Percentiles rank a stretch among this genome's conserved stretches.
phyloP scores from a whole-genome alignment of 2,113 vertebrate genomes.

The Rhea americana region DNA sequence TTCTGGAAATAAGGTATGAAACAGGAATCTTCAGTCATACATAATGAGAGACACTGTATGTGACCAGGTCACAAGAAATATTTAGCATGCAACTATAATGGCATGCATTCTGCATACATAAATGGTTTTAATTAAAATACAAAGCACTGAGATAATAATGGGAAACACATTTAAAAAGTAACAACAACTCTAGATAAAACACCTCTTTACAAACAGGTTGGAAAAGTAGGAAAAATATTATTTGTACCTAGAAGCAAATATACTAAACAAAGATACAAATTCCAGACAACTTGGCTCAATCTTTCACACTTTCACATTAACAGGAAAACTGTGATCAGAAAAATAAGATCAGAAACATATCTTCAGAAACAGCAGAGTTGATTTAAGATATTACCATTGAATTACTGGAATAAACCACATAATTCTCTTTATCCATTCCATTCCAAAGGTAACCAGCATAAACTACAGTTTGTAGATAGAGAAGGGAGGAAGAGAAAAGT shows the following conservation, averaged over 20 bases:
- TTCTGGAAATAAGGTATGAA: neutral
- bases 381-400: neutral
- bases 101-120: neutral
- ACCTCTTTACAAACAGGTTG: neutral
- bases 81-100: neutral
- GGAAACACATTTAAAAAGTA: neutral
- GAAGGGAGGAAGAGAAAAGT: neutral
- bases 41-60: neutral
- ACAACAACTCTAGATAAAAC: neutral
- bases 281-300: neutral
- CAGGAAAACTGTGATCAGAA: neutral
- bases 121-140: neutral
- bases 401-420: neutral
- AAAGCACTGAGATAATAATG: neutral
- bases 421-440: neutral
- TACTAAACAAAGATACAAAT: neutral
- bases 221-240: neutral
- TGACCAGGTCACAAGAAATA: neutral
- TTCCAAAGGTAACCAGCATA: neutral
- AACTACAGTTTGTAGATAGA: neutral
- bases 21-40: neutral
- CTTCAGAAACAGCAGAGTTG: neutral
- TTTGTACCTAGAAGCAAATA: neutral
- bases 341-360: neutral
- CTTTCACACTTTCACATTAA: neutral